Conservation (phyloP, 2,888 invertebrate genomes). For the Sympetrum striolatum region DNA sequence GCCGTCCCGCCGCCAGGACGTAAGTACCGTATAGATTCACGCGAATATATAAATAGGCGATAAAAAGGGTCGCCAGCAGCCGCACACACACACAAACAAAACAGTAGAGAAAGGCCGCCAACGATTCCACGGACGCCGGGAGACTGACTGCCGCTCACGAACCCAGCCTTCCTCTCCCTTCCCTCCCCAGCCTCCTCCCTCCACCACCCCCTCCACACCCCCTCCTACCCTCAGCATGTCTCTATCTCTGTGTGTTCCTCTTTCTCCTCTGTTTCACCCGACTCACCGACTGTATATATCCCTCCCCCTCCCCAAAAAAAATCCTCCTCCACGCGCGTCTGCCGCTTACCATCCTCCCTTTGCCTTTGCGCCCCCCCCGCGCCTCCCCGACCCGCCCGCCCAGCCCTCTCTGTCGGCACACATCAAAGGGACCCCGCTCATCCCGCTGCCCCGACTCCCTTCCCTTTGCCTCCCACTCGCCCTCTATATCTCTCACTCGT, state of each 20-base stretch:
- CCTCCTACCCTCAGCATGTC: constrained; percentile 29
- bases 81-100: background rate
- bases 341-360: background rate
- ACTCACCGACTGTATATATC: constrained; percentile 26
- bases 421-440: constrained; percentile 24
- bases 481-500: background rate
- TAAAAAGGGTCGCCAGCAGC: background rate
- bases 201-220: background rate
- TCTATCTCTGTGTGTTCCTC: constrained; percentile 32
- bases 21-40: background rate
- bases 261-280: constrained; percentile 29
- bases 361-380: background rate
- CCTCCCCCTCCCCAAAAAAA: background rate
- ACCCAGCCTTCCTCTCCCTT: background rate
- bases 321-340: constrained; percentile 36
- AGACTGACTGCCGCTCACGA: constrained; percentile 37
- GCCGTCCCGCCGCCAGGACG: background rate
- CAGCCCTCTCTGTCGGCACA: constrained; percentile 26
- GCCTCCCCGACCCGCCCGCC: background rate
- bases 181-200: background rate
- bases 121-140: constrained; percentile 29
- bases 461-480: background rate
- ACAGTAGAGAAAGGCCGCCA: constrained; percentile 12
- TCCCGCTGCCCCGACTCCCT: background rate
- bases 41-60: background rate